These are phyloP conservation scores for Bathybates hornii DNA, from an alignment of 2,113 vertebrate species.

Conservation along the genomic window DNA sequence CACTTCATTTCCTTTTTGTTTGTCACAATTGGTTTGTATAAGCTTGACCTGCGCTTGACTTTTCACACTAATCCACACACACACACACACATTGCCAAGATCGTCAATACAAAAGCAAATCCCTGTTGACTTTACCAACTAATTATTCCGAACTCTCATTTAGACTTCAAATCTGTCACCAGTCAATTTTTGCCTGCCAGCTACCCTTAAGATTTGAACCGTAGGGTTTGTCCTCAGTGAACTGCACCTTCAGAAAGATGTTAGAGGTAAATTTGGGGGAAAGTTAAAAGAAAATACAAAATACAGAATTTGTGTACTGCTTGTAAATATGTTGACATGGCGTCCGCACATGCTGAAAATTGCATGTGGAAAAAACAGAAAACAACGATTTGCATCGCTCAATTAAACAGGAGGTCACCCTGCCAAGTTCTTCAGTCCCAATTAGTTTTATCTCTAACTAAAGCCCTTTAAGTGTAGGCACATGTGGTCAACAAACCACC, in stretches of 20 bases:
- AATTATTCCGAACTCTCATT: slow-evolving; percentile 16
- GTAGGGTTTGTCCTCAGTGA: neutral
- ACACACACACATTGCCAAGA: neutral
- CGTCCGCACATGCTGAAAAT: neutral
- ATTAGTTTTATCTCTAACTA: neutral
- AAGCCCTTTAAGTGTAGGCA: neutral
- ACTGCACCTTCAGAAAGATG: neutral
- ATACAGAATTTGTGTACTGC: neutral
- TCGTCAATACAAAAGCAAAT: slow-evolving; percentile 2
- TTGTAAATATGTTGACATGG: neutral
- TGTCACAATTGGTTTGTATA: neutral
- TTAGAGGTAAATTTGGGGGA: neutral
- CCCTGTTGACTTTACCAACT: slow-evolving; percentile 14
- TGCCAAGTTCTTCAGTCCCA: neutral
- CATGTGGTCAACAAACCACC: neutral
- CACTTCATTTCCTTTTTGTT: slow-evolving; percentile 14
- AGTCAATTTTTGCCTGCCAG: neutral
- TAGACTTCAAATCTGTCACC: neutral
- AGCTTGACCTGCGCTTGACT: slow-evolving; percentile 40
- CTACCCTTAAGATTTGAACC: neutral
- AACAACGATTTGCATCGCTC: neutral
- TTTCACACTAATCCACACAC: slow-evolving; percentile 32
- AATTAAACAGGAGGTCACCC: neutral
- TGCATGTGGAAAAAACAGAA: neutral
- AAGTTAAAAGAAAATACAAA: neutral